Evolutionary conservation across 2,888 invertebrate species (phyloP).

Genomic region (Subacronicta megacephala): DNA sequence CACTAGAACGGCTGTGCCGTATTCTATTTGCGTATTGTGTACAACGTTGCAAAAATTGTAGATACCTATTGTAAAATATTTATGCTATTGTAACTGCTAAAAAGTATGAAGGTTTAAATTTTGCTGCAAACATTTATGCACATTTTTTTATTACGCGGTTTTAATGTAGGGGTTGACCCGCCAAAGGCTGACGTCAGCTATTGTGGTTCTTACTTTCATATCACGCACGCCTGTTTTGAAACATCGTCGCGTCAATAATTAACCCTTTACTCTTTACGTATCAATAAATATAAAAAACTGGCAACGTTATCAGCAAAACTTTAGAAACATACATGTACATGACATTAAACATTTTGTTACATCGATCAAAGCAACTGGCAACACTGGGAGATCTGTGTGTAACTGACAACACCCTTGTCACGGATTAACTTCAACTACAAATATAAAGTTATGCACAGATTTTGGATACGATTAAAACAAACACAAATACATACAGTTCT

Average conservation of each 20-base stretch:
- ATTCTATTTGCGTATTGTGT: slow-evolving; percentile 51
- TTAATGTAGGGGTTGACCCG: too few species aligned
- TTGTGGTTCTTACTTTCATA: too few species aligned
- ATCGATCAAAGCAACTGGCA: slow-evolving; percentile 29
- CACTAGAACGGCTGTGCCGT: slow-evolving; percentile 29
- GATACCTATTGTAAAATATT: slow-evolving; percentile 45
- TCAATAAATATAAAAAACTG: background rate
- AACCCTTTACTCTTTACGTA: too few species aligned
- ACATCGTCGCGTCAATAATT: too few species aligned
- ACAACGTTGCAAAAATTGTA: slow-evolving; percentile 47
- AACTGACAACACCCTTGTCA: slow-evolving; percentile 71
- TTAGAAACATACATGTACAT: slow-evolving; percentile 10
- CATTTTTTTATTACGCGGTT: too few species aligned
- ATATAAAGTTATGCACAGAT: slow-evolving; percentile 61
- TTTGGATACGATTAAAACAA: slow-evolving; percentile 46
- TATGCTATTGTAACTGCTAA: too few species aligned
- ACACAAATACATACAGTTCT: slow-evolving; percentile 36
- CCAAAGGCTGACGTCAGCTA: too few species aligned
- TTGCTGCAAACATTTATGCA: too few species aligned
- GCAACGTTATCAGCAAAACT: slow-evolving; percentile 8
- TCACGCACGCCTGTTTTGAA: too few species aligned
- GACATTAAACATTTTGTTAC: slow-evolving; percentile 20
- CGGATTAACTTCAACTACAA: slow-evolving; percentile 52
- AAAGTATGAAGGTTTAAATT: too few species aligned
- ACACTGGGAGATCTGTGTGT: slow-evolving; percentile 50